Conservation (phyloP, 2,797 vertebrate species). For the Stomatorhinus walkeri region DNA sequence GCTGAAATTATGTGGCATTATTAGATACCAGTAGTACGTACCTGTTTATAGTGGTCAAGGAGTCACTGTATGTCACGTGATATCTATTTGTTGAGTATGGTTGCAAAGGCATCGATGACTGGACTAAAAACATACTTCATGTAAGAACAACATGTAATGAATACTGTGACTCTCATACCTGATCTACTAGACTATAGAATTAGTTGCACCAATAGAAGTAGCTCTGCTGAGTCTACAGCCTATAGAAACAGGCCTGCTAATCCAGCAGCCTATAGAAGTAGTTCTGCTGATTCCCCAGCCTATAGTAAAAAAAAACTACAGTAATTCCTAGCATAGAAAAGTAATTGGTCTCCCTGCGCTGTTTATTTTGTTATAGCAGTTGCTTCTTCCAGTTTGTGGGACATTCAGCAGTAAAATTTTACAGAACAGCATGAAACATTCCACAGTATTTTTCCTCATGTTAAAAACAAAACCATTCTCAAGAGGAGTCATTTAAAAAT, state of each 20-base stretch:
- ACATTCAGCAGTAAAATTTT: not conserved
- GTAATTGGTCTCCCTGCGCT: not conserved
- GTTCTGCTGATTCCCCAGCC: not conserved
- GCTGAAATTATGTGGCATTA: not conserved
- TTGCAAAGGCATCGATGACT: not conserved
- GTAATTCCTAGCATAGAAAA: not conserved
- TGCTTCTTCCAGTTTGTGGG: not conserved
- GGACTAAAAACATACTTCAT: not conserved
- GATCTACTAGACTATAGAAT: not conserved
- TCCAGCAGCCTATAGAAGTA: not conserved
- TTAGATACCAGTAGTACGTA: not conserved
- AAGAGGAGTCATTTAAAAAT: not conserved
- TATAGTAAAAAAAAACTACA: not conserved
- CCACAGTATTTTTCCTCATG: not conserved
- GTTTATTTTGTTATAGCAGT: not conserved
- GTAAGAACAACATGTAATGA: not conserved
- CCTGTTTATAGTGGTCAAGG: not conserved
- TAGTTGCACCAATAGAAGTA: not conserved
- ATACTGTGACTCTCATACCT: not conserved
- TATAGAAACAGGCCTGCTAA: not conserved
- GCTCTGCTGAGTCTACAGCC: slow-evolving; percentile 1
- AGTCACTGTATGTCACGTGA: not conserved
- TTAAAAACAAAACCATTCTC: not conserved
- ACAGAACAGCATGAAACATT: not conserved
- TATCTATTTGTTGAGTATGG: not conserved